Evolutionary conservation across 2,113 vertebrate species (phyloP), one percentile per base, ranked within the genome.

Genomic region (Andinoacara biseriatus): DNA sequence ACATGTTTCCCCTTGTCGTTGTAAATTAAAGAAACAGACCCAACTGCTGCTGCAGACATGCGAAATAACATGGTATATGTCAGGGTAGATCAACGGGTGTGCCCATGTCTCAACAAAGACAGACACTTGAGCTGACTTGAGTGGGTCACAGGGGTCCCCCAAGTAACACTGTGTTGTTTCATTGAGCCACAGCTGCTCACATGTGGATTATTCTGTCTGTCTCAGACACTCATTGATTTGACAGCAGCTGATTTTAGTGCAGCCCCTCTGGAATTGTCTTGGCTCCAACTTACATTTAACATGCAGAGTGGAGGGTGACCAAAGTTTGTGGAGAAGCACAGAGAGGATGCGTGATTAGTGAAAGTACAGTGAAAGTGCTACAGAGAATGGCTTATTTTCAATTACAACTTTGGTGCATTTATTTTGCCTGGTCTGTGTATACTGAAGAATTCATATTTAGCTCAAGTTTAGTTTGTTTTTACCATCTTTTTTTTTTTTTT

Each of bases 11-110:
- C 81, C 91, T 86, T 94, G 93, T 92, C 92, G 57, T 58, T 56
- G 80, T 84, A 78, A 90, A 93, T 94, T 93, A 93, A 83, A 91
- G 78, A 92, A 92, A 88, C 91, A 81, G 90, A 31, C 82, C 57
- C 75, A 74, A 91, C 74, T 74, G 80, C 81, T 59, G 81, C 84
- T 76, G 26, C 10, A 82, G 92, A 92, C 90, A 90, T 90, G 87
- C 84, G 80, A 85, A 84, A 26, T 87, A 89, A 89, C 91, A 87
- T 76, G 83, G 81, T 82, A 33, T 78, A 82, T 77, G 93, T 93
- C 93, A 90, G 69, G 80, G 52, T 61, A 29, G 78, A 93, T 94
- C 91, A 94, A 13, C 61, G 7, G 76, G 26, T n/a, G 11, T 58
- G 35, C 80, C 61, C 67, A 7, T 57, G 22, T 83, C 82, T 59